Evolutionary conservation across 2,113 vertebrate genomes (phyloP).

Genomic region (Oenanthe oenanthe): DNA sequence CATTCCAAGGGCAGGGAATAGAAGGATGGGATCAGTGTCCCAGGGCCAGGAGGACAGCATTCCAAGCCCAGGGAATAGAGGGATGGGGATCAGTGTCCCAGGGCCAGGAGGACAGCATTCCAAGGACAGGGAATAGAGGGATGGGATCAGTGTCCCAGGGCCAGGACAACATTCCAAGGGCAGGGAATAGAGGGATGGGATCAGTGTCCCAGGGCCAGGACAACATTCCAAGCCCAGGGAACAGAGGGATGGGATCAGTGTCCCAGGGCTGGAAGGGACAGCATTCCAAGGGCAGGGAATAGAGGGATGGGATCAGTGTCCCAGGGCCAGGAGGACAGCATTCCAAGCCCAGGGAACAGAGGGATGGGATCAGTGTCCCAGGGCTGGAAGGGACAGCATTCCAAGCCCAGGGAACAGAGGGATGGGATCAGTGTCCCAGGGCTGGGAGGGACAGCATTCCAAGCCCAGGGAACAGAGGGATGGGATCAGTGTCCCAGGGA

Average conservation of each 20-base stretch:
- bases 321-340: neutral
- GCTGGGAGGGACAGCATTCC: neutral
- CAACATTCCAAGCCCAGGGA: neutral
- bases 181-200: neutral
- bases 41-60: neutral
- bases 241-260: neutral
- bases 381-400: neutral
- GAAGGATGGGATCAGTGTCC: neutral
- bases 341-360: neutral
- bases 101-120: neutral
- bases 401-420: neutral
- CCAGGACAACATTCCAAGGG: no score
- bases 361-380: neutral
- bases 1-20: neutral
- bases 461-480: neutral
- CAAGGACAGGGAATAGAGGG: neutral
- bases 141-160: neutral
- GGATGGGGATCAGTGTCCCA: neutral
- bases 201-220: neutral
- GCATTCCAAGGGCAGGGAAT: neutral
- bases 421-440: neutral
- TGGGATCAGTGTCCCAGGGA: neutral
- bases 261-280: neutral
- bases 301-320: neutral
- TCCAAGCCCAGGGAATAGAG: neutral